Evolutionary conservation across 2,888 invertebrate species (phyloP).

Genomic region (Cantharis nigra): DNA sequence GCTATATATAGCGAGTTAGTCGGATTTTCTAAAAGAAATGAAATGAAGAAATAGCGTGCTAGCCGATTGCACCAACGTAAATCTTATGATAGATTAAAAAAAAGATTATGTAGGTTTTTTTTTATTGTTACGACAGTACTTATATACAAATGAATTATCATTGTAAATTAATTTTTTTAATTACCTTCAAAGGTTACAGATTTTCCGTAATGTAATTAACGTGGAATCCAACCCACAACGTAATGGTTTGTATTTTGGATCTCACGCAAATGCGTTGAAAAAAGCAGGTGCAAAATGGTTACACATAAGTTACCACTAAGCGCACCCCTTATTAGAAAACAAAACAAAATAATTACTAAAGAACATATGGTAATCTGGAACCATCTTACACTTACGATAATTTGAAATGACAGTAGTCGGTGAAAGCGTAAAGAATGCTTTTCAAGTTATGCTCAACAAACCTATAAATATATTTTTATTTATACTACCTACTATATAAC

Average conservation of each 20-base stretch:
- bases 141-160: neutral
- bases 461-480: too few species aligned
- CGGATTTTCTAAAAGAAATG: neutral
- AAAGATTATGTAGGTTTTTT: neutral
- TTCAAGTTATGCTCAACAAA: too few species aligned
- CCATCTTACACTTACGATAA: neutral
- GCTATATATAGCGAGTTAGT: neutral
- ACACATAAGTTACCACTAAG: neutral
- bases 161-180: neutral
- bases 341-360: neutral
- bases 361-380: neutral
- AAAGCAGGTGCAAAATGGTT: neutral
- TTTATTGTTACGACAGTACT: neutral
- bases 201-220: neutral
- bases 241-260: too few species aligned
- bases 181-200: neutral
- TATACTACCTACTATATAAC: too few species aligned
- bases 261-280: neutral
- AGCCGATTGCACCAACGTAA: neutral
- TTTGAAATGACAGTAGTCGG: too few species aligned
- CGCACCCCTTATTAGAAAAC: neutral
- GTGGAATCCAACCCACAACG: neutral
- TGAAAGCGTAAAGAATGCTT: neutral
- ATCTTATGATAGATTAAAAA: neutral
- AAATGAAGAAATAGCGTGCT: neutral